Evolutionary conservation across 2,888 invertebrate genomes (phyloP), one percentile per base, ranked within the genome.

Genomic region (Caenorhabditis sp.): DNA sequence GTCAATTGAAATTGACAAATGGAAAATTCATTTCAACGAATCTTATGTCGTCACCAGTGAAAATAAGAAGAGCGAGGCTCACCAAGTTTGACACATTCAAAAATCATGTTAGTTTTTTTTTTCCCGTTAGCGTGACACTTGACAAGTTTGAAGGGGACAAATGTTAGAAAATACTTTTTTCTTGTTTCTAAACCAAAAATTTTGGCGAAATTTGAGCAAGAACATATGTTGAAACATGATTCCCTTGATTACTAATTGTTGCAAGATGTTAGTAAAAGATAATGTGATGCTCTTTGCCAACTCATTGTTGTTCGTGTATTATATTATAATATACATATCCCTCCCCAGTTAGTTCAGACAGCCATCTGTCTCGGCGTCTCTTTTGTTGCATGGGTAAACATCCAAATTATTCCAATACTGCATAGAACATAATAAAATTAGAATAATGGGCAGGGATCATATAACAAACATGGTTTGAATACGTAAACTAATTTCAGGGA

Each of bases 11-110:
- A 1, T 67, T 86, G 14, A 73, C 83, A 23, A 80, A 80, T 64
- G 63, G 77, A 17, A 78, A 78, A 68, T 63, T 80, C 20, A 61
- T 79, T 5, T 63, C 77, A 62, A 83, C 82, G 0, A 70, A 73
- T 10, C 75, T 86, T 1, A 81, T 86, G 17, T 86, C 86, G 4
- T 79, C 86, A 2, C 85, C 86, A 0, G 61, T 86, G 49, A 79
- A 82, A 59, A 67, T 86, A 10, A 69, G 84, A 58, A 60, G 80
- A 43, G 84, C 85, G 1, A 61, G 86, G 21, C 81, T 86, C 23
- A 86, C 85, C 10, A 84, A 84, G 65, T 86, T 86, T 64, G 85
- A 85, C 67, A 73, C 78, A 14, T 66, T 73, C 36, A 63, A 65
- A 10, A 77, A 78, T 62, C 74, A 80, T 63, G 83, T 83, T 36